phyloP scores from a whole-genome alignment of 2,113 vertebrate species.

The Anoplopoma fimbria region DNA sequence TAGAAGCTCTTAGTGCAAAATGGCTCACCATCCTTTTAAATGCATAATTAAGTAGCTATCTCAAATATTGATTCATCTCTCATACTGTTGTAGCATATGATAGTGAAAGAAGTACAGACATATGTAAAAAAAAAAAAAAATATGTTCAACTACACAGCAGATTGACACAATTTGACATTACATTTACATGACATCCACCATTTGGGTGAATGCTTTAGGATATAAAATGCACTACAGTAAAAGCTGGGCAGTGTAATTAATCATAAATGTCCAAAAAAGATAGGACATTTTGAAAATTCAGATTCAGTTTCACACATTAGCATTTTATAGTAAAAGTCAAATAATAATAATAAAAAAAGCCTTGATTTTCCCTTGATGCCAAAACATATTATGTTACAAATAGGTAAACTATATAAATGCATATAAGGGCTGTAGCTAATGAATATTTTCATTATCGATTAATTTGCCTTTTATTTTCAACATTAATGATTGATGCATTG shows the following conservation, averaged over 20 bases:
- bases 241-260: not conserved
- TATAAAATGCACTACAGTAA: not conserved
- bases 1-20: conserved; percentile 74
- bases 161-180: conserved; percentile 16
- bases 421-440: not conserved
- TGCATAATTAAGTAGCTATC: conserved; percentile 79
- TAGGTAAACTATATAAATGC: not conserved
- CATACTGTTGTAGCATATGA: conserved; percentile 46
- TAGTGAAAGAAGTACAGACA: conserved; percentile 55
- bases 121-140: too few relatives aligned
- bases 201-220: not conserved
- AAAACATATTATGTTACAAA: not conserved
- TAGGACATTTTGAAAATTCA: not conserved
- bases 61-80: conserved; percentile 79
- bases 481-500: not conserved
- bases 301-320: not conserved
- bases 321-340: not conserved
- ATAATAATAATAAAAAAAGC: not conserved
- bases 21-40: conserved; percentile 73
- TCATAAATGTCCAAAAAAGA: not conserved
- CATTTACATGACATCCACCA: conserved; percentile 19
- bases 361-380: not conserved
- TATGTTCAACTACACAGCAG: conserved; percentile 44
- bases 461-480: not conserved
- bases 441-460: not conserved